A percentile compares a stretch with the other conserved stretches of the same genome.
Evolutionary conservation across 2,888 invertebrate species (phyloP).

Genomic region (Tortricodes alternella): DNA sequence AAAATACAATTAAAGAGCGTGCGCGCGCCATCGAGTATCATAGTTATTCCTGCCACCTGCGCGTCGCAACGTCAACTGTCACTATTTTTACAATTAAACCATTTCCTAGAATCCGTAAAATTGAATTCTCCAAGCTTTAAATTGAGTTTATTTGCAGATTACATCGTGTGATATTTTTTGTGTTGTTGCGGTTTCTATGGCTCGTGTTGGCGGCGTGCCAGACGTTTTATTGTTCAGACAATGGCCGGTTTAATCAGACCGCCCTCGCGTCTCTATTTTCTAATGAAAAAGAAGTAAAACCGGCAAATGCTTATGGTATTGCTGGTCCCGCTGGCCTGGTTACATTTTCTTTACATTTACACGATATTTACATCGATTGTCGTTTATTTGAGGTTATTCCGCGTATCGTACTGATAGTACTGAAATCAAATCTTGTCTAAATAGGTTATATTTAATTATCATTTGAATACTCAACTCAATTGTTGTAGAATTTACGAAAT

Average conservation of each 20-base stretch:
- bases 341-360: constrained; percentile 8
- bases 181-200: constrained; percentile 37
- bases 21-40: neutral
- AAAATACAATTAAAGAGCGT: constrained; percentile 12
- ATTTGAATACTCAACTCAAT: too few species aligned
- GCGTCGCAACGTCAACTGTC: constrained; percentile 25
- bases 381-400: neutral
- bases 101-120: constrained; percentile 45
- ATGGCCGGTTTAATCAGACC: constrained; percentile 38
- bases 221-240: constrained; percentile 39
- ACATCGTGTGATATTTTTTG: constrained; percentile 43
- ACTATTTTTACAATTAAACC: constrained; percentile 41
- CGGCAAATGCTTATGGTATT: constrained; percentile 32
- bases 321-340: constrained; percentile 37
- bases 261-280: constrained; percentile 35
- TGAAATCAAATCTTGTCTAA: too few species aligned
- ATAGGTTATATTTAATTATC: neutral
- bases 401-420: neutral
- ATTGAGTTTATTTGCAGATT: constrained; percentile 32
- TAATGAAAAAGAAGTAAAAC: constrained; percentile 27
- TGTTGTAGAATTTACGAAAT: too few species aligned
- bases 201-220: constrained; percentile 45
- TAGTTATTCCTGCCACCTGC: constrained; percentile 30
- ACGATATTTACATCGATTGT: neutral
- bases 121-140: constrained; percentile 40